Evolutionary conservation across 2,888 invertebrate genomes (phyloP).

Genomic region (Cantharis lateralis): DNA sequence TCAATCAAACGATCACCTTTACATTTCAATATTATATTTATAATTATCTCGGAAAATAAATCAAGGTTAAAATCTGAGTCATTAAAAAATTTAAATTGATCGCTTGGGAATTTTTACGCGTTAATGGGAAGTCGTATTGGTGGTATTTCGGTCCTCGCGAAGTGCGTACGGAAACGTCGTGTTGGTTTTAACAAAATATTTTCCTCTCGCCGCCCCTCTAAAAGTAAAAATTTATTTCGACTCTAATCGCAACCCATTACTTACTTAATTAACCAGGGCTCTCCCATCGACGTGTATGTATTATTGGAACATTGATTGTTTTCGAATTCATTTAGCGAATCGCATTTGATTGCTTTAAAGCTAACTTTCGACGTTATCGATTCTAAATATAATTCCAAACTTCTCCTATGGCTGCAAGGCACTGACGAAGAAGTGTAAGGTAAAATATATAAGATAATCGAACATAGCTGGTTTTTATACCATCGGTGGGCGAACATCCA

Average conservation of each 20-base stretch:
- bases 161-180: slow-evolving; percentile 5
- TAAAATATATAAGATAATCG: background rate
- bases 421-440: slow-evolving; percentile 11
- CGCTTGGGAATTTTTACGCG: background rate
- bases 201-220: slow-evolving; percentile 14
- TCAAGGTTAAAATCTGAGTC: background rate
- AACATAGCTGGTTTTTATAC: background rate
- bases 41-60: background rate
- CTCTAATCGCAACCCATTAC: background rate
- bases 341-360: slow-evolving; percentile 21
- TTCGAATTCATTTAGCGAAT: slow-evolving; percentile 20
- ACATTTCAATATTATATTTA: background rate
- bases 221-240: slow-evolving; percentile 1
- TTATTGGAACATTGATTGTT: slow-evolving; percentile 21
- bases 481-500: slow-evolving; percentile 11
- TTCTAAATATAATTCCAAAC: slow-evolving; percentile 23
- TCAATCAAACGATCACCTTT: background rate
- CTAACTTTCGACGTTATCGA: slow-evolving; percentile 21
- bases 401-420: slow-evolving; percentile 23
- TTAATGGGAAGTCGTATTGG: background rate
- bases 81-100: background rate
- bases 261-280: slow-evolving; percentile 23
- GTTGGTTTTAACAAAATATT: slow-evolving; percentile 15
- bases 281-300: slow-evolving; percentile 21
- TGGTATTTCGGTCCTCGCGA: background rate